Evolutionary conservation across 2,797 vertebrate genomes (phyloP).

Genomic region (Esox masquinongy): DNA sequence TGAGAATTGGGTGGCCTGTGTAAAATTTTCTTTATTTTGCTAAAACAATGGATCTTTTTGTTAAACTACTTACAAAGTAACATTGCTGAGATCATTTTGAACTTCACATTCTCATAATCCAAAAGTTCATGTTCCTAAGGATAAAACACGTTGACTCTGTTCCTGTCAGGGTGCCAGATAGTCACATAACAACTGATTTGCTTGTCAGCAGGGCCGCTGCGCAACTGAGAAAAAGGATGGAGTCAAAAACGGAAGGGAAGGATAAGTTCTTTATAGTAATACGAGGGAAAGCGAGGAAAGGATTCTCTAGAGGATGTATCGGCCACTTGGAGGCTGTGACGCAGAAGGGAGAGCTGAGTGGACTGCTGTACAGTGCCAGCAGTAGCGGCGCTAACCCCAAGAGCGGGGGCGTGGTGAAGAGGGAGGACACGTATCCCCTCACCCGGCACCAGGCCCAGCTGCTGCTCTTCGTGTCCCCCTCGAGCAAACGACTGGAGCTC

Average conservation of each 20-base stretch:
- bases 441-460: slow-evolving; percentile 77
- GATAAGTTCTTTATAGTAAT: slow-evolving; percentile 73
- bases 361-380: slow-evolving; percentile 55
- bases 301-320: slow-evolving; percentile 67
- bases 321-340: slow-evolving; percentile 63
- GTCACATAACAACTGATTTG: slow-evolving; percentile 1
- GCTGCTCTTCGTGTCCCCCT: slow-evolving; percentile 68
- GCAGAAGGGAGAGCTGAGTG: slow-evolving; percentile 59
- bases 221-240: slow-evolving; percentile 52
- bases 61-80: no score
- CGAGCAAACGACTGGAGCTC: slow-evolving; percentile 68
- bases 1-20: no score
- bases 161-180: slow-evolving; percentile 2
- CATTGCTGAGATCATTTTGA: no score
- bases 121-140: background rate
- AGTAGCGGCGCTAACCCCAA: slow-evolving; percentile 46
- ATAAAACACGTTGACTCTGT: background rate
- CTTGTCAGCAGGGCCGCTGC: background rate
- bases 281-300: slow-evolving; percentile 66
- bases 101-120: background rate
- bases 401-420: slow-evolving; percentile 60
- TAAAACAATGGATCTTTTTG: background rate
- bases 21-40: background rate
- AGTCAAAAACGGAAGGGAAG: slow-evolving; percentile 44
- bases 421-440: slow-evolving; percentile 68